Base-by-base conservation (phyloP, 1,140 invertebrate species). In the Luehdorfia chinensis region DNA sequence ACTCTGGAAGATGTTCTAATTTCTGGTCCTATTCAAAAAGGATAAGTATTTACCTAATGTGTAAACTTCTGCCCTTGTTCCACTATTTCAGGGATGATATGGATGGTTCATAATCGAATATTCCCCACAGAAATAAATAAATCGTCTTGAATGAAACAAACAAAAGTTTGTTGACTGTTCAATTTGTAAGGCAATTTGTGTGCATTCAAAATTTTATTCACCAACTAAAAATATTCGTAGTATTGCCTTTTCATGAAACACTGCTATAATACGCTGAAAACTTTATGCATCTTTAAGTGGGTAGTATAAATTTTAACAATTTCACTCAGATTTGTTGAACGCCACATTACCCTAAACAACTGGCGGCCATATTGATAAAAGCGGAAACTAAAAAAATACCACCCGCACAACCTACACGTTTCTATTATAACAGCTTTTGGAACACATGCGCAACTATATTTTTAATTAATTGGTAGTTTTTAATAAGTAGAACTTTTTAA, bases 321-420 rank as follows among this genome's bases (percentile, higher is more conserved):
- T 81, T 84, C 78, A 86, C 77, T 79, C 74, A 67, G 76, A 75
- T 84, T 81, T 75, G 67, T 80, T 72, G 75, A 86, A 87, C 85
- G 85, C 85, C 85, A 87, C 85, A 87, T 87, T 87, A 85, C 84
- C 80, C 81, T 81, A 81, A 84, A 87, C 85, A 86, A 87, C 75
- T 83, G 81, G 81, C 80, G 75, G 85, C 85, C 85, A 87, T 87
- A 84, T 87, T 87, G 80, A 76, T 80, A 71, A 84, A 77, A 80
- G 64, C 80, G 81, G 81, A 87, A 64, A 65, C 54, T 54, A 44
- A 43, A 41, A 53, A 55, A 55, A 51, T 39, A 60, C 58, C 50
- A 51, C 41, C 21, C 32, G 37, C 25, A 49, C 39, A 48, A 54
- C 43, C 59, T 41, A 49, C 45, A 28, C 41, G 37, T 49, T 39